A percentile compares a stretch with the other conserved stretches of the same genome.
Conservation (phyloP, 2,797 vertebrate genomes). For the Taeniopygia guttata region DNA sequence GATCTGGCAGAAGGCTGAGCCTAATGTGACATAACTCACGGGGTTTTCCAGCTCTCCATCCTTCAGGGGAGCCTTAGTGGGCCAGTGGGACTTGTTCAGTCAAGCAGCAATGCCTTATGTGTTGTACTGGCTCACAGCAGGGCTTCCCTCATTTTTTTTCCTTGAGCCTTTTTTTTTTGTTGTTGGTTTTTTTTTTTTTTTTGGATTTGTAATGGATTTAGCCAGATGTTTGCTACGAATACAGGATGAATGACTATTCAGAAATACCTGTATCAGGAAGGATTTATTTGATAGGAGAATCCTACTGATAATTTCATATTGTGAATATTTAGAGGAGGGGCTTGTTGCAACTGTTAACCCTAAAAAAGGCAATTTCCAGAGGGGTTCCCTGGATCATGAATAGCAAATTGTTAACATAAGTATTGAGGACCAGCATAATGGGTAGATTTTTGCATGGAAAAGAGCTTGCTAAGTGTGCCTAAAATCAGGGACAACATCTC, state of each 20-base stretch:
- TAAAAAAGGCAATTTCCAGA: background rate
- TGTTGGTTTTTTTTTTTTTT: background rate
- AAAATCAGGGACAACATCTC: background rate
- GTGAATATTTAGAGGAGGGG: background rate
- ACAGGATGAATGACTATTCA: background rate
- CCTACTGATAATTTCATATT: background rate
- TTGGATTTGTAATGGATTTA: background rate
- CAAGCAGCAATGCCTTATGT: rapidly evolving
- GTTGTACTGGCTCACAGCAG: background rate
- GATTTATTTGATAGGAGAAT: background rate
- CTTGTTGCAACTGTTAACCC: background rate
- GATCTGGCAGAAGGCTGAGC: background rate
- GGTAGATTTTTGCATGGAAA: background rate
- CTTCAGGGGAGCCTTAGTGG: background rate
- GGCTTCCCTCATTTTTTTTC: background rate
- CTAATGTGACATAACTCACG: background rate
- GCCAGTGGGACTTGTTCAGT: background rate
- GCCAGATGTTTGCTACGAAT: background rate
- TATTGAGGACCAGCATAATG: background rate
- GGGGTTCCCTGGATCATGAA: background rate
- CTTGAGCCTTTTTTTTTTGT: background rate
- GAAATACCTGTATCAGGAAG: background rate
- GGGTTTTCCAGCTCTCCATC: rapidly evolving
- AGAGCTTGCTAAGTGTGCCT: background rate
- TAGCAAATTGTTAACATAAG: background rate